phyloP scores from a whole-genome alignment of 1,140 invertebrate genomes.

The Orius laevigatus region DNA sequence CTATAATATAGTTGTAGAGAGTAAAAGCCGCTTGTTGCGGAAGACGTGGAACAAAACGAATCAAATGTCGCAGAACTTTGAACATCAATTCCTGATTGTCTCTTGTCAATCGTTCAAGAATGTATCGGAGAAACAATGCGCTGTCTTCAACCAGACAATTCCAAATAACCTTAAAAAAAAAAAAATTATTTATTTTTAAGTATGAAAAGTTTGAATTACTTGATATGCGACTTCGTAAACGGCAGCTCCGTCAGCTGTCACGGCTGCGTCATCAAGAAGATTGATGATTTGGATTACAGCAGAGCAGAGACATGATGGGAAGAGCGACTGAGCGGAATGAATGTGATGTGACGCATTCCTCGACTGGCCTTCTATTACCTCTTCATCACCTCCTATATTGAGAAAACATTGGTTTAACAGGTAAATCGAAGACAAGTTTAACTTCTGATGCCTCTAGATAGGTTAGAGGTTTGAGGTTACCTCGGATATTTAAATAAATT shows the following conservation, averaged over 20 bases:
- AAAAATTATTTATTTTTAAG: neutral
- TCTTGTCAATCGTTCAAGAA: constrained; percentile 86
- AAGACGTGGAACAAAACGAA: constrained; percentile 80
- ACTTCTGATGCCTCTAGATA: too few species aligned
- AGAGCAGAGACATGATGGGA: constrained; percentile 90
- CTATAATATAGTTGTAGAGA: constrained; percentile 98
- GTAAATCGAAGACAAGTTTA: neutral
- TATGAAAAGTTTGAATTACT: too few species aligned
- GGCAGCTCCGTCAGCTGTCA: constrained; percentile 79
- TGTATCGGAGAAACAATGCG: constrained; percentile 85
- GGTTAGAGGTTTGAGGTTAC: too few species aligned
- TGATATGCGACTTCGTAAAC: constrained; percentile 83
- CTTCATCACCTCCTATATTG: constrained; percentile 23
- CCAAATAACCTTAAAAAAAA: constrained; percentile 74
- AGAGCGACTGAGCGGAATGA: constrained; percentile 82
- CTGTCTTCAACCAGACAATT: constrained; percentile 95
- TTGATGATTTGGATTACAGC: constrained; percentile 89
- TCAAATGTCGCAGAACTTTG: constrained; percentile 78
- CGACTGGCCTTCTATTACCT: constrained; percentile 25
- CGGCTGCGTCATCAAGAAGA: constrained; percentile 88
- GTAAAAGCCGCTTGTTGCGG: constrained; percentile 96
- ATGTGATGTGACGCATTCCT: constrained; percentile 59
- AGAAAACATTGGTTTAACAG: neutral
- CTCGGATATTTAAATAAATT: too few species aligned
- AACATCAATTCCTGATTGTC: constrained; percentile 94